These are phyloP conservation scores for Theretra japonica DNA, from an alignment of 2,888 invertebrate species.

Conservation along the genomic window DNA sequence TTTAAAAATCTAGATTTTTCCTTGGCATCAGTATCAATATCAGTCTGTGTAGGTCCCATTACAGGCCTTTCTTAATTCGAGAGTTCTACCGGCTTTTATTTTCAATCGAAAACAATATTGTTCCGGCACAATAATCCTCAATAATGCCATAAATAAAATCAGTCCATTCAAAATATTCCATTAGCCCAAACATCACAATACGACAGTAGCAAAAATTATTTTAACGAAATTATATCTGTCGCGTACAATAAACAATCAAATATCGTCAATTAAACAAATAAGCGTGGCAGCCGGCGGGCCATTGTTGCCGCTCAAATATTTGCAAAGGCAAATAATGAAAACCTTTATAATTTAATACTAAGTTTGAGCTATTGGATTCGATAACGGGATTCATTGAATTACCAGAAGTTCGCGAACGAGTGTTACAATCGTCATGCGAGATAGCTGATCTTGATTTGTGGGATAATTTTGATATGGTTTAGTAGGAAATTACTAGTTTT, in stretches of 20 bases:
- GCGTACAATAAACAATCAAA: conserved; percentile 38
- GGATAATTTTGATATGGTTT: background rate
- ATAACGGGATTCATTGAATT: conserved; percentile 45
- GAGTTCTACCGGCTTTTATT: too few species aligned
- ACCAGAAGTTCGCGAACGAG: conserved; percentile 44
- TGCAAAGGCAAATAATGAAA: conserved; percentile 48
- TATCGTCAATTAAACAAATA: conserved; percentile 44
- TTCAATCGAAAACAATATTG: too few species aligned
- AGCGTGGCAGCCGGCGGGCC: conserved; percentile 35
- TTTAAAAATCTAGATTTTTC: too few species aligned
- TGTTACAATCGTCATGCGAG: background rate
- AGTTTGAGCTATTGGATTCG: conserved; percentile 50
- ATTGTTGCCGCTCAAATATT: conserved; percentile 47
- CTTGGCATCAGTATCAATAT: too few species aligned
- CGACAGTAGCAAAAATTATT: conserved; percentile 13
- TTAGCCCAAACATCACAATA: background rate
- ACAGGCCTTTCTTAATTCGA: too few species aligned
- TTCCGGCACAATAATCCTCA: too few species aligned
- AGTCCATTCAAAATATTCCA: background rate
- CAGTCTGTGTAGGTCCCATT: too few species aligned
- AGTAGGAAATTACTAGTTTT: too few species aligned
- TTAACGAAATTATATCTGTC: conserved; percentile 15
- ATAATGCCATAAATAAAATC: background rate
- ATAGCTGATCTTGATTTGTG: background rate
- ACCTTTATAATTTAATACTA: conserved; percentile 60